phyloP scores from a whole-genome alignment of 2,113 vertebrate species.

The Oxyura jamaicensis region DNA sequence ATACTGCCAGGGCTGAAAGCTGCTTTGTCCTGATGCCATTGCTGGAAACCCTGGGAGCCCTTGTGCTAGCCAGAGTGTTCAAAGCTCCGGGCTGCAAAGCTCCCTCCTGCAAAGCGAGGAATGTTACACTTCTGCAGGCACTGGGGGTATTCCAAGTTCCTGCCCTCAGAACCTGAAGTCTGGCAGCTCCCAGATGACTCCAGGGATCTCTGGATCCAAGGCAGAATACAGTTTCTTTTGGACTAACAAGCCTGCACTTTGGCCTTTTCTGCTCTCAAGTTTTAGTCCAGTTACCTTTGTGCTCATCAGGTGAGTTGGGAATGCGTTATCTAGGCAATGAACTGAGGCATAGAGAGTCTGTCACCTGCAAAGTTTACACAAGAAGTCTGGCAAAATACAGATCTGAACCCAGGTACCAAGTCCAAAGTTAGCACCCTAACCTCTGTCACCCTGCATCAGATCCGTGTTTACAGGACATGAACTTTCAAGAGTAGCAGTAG shows the following conservation, averaged over 20 bases:
- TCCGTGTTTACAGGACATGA: neutral
- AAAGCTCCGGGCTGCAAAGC: neutral
- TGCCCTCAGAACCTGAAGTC: neutral
- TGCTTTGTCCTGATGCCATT: neutral
- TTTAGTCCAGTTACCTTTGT: neutral
- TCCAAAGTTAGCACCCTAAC: neutral
- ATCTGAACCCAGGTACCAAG: neutral
- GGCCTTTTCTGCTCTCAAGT: neutral
- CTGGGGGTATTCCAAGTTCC: neutral
- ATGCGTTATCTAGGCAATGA: neutral
- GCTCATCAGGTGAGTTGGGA: neutral
- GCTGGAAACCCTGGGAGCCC: neutral
- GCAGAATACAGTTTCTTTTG: neutral
- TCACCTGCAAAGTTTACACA: neutral
- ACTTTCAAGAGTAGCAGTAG: neutral
- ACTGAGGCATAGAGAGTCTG: neutral
- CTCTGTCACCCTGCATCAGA: neutral
- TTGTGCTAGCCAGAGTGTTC: rapidly evolving
- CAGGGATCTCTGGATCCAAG: neutral
- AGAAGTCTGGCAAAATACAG: neutral
- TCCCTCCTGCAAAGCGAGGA: neutral
- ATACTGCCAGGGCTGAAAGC: neutral
- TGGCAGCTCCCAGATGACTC: neutral
- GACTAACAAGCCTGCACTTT: neutral
- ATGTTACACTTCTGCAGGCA: neutral